phyloP scores from a whole-genome alignment of 2,888 invertebrate species.

The Minunthozetes semirufus region DNA sequence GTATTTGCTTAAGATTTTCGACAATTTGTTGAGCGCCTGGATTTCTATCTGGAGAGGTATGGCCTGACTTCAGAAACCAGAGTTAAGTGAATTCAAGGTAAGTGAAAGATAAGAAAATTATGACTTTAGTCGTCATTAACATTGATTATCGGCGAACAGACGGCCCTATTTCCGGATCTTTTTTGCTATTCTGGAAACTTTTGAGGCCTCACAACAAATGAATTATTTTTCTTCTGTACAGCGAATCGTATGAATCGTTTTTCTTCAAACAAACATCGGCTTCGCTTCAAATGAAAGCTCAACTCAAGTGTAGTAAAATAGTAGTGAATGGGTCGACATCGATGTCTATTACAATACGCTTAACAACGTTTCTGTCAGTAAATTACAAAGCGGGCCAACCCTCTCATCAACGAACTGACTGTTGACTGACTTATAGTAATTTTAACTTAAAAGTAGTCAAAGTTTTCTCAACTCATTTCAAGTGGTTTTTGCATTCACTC shows the following conservation, averaged over 20 bases:
- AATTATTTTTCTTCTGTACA: not conserved
- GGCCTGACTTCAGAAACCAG: not conserved
- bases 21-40: not conserved
- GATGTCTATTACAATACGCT: slow-evolving; percentile 9
- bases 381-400: slow-evolving; percentile 26
- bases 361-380: slow-evolving; percentile 27
- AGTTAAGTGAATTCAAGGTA: slow-evolving; percentile 25
- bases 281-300: not conserved
- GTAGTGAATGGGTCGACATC: slow-evolving; percentile 29
- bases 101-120: slow-evolving; percentile 29
- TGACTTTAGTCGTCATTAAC: slow-evolving; percentile 22
- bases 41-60: not conserved
- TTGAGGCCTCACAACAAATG: slow-evolving; percentile 20
- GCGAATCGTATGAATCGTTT: not conserved
- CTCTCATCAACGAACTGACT: slow-evolving; percentile 20
- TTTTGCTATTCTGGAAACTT: not conserved
- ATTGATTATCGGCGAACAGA: slow-evolving; percentile 12
- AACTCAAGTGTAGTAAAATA: slow-evolving; percentile 20
- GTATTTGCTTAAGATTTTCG: not conserved
- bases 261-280: slow-evolving; percentile 5
- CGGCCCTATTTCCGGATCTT: slow-evolving; percentile 31
- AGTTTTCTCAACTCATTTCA: not conserved
- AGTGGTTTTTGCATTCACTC: not conserved
- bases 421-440: not conserved
- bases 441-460: not conserved